phyloP scores from a whole-genome alignment of 2,113 vertebrate genomes.

The Corythornis madagascariensis region DNA sequence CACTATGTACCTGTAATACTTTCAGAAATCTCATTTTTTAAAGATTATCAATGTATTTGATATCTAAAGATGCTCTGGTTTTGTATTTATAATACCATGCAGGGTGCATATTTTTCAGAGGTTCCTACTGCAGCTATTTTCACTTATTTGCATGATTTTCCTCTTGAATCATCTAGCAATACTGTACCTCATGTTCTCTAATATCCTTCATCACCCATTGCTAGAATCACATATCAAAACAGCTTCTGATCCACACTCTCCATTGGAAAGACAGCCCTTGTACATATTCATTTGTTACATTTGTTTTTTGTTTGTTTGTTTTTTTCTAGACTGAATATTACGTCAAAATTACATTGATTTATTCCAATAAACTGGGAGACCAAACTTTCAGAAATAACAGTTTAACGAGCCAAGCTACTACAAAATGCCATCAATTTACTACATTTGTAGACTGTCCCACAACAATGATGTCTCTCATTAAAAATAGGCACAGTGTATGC shows the following conservation, averaged over 20 bases:
- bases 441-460: not conserved
- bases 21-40: not conserved
- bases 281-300: not conserved
- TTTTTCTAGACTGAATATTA: not conserved
- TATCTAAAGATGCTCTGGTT: not conserved
- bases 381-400: not conserved
- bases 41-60: not conserved
- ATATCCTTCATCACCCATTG: not conserved
- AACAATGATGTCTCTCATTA: not conserved
- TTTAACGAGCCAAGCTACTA: slow-evolving; percentile 10
- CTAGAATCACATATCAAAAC: not conserved
- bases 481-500: not conserved
- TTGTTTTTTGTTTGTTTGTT: not conserved
- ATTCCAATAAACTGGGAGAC: not conserved
- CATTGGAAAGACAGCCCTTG: not conserved
- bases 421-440: not conserved
- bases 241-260: not conserved
- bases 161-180: not conserved
- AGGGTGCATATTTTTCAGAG: not conserved
- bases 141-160: not conserved
- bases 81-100: not conserved
- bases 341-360: not conserved
- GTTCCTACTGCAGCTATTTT: not conserved
- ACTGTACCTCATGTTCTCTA: not conserved
- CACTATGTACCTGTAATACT: not conserved